A percentile compares a stretch with the other conserved stretches of the same genome.
phyloP scores from a whole-genome alignment of 1,140 invertebrate genomes.

The Prorops nasuta region DNA sequence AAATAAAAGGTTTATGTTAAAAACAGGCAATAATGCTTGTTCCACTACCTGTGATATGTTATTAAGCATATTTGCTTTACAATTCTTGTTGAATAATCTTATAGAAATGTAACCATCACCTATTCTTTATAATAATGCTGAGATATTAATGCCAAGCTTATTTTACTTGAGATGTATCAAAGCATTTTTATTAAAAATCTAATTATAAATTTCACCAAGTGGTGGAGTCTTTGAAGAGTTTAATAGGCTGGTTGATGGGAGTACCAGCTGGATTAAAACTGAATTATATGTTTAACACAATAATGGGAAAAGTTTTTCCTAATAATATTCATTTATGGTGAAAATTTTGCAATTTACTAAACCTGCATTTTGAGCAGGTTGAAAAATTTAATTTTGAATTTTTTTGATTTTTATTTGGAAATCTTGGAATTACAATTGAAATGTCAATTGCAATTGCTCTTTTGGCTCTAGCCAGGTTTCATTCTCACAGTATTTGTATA shows the following conservation, averaged over 20 bases:
- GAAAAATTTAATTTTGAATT: conserved; percentile 58
- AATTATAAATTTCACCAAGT: conserved; percentile 54
- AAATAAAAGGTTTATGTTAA: conserved; percentile 56
- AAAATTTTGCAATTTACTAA: conserved; percentile 66
- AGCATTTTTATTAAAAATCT: conserved; percentile 6
- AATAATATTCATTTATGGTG: conserved; percentile 93
- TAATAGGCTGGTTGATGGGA: conserved; percentile 87
- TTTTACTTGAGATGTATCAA: conserved; percentile 8
- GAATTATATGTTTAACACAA: conserved; percentile 82
- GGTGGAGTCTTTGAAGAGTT: conserved; percentile 63
- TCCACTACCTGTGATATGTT: conserved; percentile 60
- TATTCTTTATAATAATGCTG: conserved; percentile 58
- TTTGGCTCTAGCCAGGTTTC: conserved; percentile 80
- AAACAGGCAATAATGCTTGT: conserved; percentile 61
- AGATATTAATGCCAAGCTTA: conserved; percentile 49
- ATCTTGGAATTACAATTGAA: conserved; percentile 74
- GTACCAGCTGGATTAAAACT: conserved; percentile 90
- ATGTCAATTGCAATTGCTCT: conserved; percentile 79
- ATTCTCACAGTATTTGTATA: conserved; percentile 95
- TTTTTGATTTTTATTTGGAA: conserved; percentile 64
- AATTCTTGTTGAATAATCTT: conserved; percentile 50
- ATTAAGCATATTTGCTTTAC: conserved; percentile 59
- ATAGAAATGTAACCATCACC: conserved; percentile 52
- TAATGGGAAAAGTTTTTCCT: conserved; percentile 85
- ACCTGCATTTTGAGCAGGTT: no score